Evolutionary conservation across 2,113 vertebrate species (phyloP).

Genomic region (Coregonus clupeaformis): DNA sequence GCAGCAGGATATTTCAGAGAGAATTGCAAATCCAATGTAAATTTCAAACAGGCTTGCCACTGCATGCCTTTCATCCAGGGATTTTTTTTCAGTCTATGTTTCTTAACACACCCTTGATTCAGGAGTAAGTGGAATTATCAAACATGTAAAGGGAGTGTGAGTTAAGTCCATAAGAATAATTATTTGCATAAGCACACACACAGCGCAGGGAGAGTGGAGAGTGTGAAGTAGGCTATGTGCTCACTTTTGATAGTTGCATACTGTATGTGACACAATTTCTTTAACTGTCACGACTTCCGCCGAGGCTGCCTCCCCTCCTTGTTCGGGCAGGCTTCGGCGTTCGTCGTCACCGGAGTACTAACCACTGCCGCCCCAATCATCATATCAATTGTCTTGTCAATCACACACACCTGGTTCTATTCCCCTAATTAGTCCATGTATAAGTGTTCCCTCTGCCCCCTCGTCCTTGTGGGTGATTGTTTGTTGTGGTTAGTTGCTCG

Average conservation of each 20-base stretch:
- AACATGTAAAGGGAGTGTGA: slow-evolving; percentile 44
- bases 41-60: slow-evolving; percentile 42
- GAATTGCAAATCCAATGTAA: slow-evolving; percentile 30
- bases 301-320: too few relatives aligned
- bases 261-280: neutral
- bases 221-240: neutral
- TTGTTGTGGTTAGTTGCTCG: too few relatives aligned
- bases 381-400: too few relatives aligned
- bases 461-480: too few relatives aligned
- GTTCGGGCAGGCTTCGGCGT: too few relatives aligned
- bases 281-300: too few relatives aligned
- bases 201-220: slow-evolving; percentile 14
- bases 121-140: slow-evolving; percentile 46
- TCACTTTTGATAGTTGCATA: neutral
- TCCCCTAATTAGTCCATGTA: too few relatives aligned
- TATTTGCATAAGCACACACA: slow-evolving; percentile 56
- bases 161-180: slow-evolving; percentile 62
- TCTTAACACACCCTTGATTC: slow-evolving; percentile 38
- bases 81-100: slow-evolving; percentile 30
- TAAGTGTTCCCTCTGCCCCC: too few relatives aligned
- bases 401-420: too few relatives aligned
- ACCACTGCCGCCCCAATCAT: too few relatives aligned
- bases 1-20: slow-evolving; percentile 25
- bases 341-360: too few relatives aligned
- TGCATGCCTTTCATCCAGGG: slow-evolving; percentile 22